Conservation (phyloP, 2,888 invertebrate genomes). For the Spatulosminthurus flaviceps region DNA sequence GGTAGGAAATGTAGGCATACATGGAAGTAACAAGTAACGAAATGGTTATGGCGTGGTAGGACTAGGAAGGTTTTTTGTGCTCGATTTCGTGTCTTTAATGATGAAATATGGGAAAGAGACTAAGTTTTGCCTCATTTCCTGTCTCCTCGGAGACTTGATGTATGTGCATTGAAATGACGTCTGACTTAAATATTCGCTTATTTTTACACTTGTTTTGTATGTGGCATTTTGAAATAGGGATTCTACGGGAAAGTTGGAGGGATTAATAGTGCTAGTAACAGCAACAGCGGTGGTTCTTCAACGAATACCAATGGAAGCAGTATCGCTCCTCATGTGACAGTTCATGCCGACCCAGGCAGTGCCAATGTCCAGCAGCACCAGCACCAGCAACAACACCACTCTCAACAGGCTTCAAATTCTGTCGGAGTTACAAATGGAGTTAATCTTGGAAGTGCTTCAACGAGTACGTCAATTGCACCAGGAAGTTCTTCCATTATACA, state of each 20-base stretch:
- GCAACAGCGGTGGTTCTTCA: constrained; percentile 25
- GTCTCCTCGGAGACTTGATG: neutral
- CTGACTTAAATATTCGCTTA: constrained; percentile 28
- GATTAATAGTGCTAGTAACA: neutral
- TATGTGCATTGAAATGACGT: constrained; percentile 15
- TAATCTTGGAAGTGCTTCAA: neutral
- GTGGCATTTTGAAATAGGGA: constrained; percentile 30
- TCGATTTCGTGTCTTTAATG: constrained; percentile 29
- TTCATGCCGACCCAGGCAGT: constrained; percentile 47
- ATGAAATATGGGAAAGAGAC: constrained; percentile 27
- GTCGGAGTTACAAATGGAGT: constrained; percentile 35
- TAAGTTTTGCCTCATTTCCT: constrained; percentile 5
- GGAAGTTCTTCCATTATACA: neutral
- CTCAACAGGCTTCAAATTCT: constrained; percentile 27
- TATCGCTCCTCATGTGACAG: constrained; percentile 48
- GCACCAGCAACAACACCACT: constrained; percentile 19
- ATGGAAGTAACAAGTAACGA: no score
- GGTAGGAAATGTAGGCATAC: no score
- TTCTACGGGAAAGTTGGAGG: constrained; percentile 49
- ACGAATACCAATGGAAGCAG: constrained; percentile 22
- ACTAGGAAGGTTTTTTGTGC: neutral
- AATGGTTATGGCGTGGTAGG: neutral
- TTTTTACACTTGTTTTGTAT: constrained; percentile 29
- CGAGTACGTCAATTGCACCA: neutral
- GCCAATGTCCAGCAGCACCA: constrained; percentile 35